These are phyloP conservation scores for Anguilla marmorata DNA, from an alignment of 2,797 vertebrate species.

Conservation along the genomic window DNA sequence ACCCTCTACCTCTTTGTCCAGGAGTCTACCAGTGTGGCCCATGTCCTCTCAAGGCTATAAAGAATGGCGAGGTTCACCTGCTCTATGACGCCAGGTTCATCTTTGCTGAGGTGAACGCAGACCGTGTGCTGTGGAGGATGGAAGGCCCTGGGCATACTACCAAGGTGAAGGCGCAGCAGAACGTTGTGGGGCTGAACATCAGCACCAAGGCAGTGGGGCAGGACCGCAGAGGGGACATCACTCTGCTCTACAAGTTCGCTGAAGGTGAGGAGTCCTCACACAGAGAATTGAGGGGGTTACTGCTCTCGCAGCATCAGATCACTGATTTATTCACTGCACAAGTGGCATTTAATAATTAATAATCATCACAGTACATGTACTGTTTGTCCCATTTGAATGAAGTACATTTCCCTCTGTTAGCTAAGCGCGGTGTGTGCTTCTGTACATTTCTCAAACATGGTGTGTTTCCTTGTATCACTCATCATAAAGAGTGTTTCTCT, in stretches of 20 bases:
- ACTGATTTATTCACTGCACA: not conserved
- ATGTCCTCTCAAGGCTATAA: constrained; percentile 27
- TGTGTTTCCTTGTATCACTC: not conserved
- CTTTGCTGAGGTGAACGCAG: constrained; percentile 26
- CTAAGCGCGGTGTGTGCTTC: too few species aligned
- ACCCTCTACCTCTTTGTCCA: not conserved
- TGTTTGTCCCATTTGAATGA: not conserved
- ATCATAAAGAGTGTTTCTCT: not conserved
- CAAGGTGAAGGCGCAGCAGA: not conserved
- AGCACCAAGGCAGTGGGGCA: constrained; percentile 34
- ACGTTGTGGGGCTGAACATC: constrained; percentile 5
- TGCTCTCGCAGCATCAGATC: not conserved
- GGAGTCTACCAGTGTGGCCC: constrained; percentile 30
- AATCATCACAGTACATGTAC: not conserved
- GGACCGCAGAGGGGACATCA: constrained; percentile 29
- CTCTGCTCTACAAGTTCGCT: constrained; percentile 20
- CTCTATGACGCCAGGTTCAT: constrained; percentile 21
- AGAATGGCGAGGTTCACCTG: constrained; percentile 22
- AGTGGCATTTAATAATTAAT: too few species aligned
- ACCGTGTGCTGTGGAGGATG: constrained; percentile 24
- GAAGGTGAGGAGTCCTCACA: constrained; percentile 1
- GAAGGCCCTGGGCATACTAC: not conserved
- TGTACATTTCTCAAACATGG: not conserved
- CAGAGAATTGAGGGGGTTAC: not conserved
- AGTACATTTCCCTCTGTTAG: not conserved